Evolutionary conservation across 1,140 invertebrate genomes (phyloP), one percentile per base, ranked within the genome.

Genomic region (Vanessa tameamea): DNA sequence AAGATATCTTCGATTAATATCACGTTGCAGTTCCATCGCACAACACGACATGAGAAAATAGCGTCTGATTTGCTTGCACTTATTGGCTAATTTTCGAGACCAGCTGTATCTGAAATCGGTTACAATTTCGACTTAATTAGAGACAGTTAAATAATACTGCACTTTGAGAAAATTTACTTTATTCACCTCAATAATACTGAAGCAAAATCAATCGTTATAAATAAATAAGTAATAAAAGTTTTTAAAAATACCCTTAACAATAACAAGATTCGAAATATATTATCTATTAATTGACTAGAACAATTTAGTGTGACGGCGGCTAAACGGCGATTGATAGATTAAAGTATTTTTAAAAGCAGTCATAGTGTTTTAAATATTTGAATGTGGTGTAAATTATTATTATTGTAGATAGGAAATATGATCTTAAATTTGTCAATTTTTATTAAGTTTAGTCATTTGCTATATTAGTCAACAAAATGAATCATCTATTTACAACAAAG

Each of bases 181-280:
- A 90, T 87, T 88, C 79, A 88, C 75, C 78, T 77, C 72, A 85
- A 81, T 87, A 88, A 87, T 88, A 87, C 76, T 87, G 83, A 87
- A 88, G 87, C 82, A 85, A 80, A 77, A 77, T 79, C 78, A 78
- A 77, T 86, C 50, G 67, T 78, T 20, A 20, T 20, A 20, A 20
- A 86, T 83, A 83, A 84, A 86, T 88, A 87, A 86, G 86, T 86
- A 86, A 79, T 84, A 85, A 86, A 92, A 91, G 88, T 77, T 87
- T 82, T 90, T 88, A 90, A 78, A 88, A 87, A 79, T 77, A 79
- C 55, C 63, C 77, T 77, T 75, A 80, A 77, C 57, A 75, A 72
- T 85, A 88, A 81, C 26, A 70, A 64, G 23, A 64, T 72, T 79
- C 68, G 78, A 66, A 72, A 66, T 63, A 70, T 63, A 67, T 75